These are phyloP conservation scores for Bellardia bayeri DNA, from an alignment of 2,888 invertebrate species.

Conservation along the genomic window DNA sequence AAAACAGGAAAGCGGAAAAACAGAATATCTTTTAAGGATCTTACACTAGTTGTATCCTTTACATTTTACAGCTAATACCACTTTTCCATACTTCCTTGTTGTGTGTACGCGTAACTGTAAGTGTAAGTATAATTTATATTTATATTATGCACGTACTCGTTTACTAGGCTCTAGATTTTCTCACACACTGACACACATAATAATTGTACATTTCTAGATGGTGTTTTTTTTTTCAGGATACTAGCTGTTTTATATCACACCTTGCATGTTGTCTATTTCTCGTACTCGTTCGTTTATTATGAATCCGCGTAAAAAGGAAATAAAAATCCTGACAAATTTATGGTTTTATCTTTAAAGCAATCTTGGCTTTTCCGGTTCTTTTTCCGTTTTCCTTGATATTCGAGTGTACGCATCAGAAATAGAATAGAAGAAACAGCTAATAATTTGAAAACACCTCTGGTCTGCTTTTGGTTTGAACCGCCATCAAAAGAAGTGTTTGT, in stretches of 20 bases:
- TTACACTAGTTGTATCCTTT: conserved; percentile 2
- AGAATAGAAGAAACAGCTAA: neutral
- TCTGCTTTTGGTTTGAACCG: neutral
- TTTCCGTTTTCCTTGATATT: neutral
- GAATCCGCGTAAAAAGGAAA: conserved; percentile 45
- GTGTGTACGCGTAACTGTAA: neutral
- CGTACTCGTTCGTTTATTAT: conserved; percentile 30
- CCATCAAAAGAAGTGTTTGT: neutral
- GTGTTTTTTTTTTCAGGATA: neutral
- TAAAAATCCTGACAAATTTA: conserved; percentile 68
- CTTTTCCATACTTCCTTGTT: conserved; percentile 15
- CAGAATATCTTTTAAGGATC: conserved; percentile 17
- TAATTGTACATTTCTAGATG: neutral
- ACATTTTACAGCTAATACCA: conserved; percentile 14
- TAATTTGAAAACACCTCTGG: neutral
- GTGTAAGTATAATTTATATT: conserved; percentile 49
- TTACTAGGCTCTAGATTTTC: conserved; percentile 26
- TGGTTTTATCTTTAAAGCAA: conserved; percentile 65
- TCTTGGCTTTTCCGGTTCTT: conserved; percentile 30
- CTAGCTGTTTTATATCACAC: conserved; percentile 8
- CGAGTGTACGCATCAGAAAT: conserved; percentile 11
- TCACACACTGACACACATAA: neutral
- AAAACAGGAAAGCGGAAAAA: neutral
- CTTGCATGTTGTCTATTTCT: conserved; percentile 1
- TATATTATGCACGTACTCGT: conserved; percentile 64